phyloP scores from a whole-genome alignment of 2,888 invertebrate genomes.

The Toxonevra muliebris region DNA sequence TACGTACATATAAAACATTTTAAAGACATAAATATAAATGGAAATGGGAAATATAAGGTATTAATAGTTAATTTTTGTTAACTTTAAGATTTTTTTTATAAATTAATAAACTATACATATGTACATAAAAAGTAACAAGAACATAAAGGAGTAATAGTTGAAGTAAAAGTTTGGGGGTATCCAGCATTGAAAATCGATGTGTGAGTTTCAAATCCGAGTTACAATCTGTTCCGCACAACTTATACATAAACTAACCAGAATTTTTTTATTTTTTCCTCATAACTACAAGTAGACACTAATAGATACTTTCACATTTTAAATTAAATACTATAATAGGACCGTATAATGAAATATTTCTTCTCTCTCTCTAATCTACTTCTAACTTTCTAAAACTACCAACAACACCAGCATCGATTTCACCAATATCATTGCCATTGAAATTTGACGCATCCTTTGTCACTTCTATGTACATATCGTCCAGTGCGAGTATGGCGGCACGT shows the following conservation, averaged over 20 bases:
- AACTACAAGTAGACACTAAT: no score
- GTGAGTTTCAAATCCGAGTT: no score
- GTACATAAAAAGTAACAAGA: conserved; percentile 5
- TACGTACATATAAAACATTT: no score
- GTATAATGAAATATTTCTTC: no score
- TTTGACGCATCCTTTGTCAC: conserved; percentile 68
- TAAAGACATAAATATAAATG: not conserved
- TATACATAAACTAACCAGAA: no score
- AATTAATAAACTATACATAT: conserved; percentile 20
- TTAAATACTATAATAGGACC: no score
- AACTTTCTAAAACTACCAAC: conserved; percentile 86
- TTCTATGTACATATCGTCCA: conserved; percentile 81
- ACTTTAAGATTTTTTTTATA: not conserved
- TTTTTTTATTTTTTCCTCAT: no score
- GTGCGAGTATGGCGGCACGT: conserved; percentile 73
- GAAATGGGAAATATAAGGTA: not conserved
- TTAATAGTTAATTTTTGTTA: not conserved
- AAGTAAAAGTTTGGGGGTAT: no score
- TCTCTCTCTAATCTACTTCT: conserved; percentile 76
- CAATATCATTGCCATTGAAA: conserved; percentile 71
- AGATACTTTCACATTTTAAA: no score
- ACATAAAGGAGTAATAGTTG: not conserved
- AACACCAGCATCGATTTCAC: conserved; percentile 76
- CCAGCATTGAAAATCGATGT: no score
- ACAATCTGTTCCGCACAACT: no score